phyloP scores from a whole-genome alignment of 2,888 invertebrate genomes.

The Caenorhabditis sp. region DNA sequence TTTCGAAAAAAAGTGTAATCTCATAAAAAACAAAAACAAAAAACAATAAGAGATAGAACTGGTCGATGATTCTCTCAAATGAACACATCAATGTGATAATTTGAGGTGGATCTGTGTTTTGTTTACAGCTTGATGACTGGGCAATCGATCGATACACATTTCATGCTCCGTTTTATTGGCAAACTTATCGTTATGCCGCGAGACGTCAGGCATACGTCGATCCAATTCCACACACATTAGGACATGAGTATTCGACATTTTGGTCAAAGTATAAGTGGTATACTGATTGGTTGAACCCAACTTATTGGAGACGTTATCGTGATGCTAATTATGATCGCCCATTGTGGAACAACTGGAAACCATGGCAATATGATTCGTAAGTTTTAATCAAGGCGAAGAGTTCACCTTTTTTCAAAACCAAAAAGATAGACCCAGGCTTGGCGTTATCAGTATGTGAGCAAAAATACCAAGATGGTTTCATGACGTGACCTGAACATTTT shows the following conservation, averaged over 20 bases:
- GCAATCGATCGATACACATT: constrained; percentile 59
- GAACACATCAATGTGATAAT: not conserved
- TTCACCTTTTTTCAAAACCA: too few species aligned
- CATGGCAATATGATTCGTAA: constrained; percentile 61
- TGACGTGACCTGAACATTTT: too few species aligned
- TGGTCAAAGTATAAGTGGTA: constrained; percentile 67
- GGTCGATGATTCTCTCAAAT: not conserved
- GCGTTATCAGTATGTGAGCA: too few species aligned
- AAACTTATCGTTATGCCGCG: constrained; percentile 62
- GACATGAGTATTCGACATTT: constrained; percentile 60
- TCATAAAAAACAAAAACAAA: constrained; percentile 5
- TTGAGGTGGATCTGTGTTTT: constrained; percentile 4
- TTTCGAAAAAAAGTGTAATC: not conserved
- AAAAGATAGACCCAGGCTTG: too few species aligned
- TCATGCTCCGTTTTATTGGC: constrained; percentile 65
- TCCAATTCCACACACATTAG: constrained; percentile 61
- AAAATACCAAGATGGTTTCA: too few species aligned
- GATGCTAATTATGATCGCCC: constrained; percentile 66
- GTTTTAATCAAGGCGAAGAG: not conserved
- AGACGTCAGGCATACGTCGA: constrained; percentile 63
- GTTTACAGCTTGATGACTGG: constrained; percentile 60
- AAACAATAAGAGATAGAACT: constrained; percentile 16
- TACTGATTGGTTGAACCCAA: constrained; percentile 66
- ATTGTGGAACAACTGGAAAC: constrained; percentile 65
- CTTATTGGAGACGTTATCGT: constrained; percentile 66